These are phyloP conservation scores for Ridgeia piscesae DNA, from an alignment of 1,140 invertebrate species.

Conservation along the genomic window DNA sequence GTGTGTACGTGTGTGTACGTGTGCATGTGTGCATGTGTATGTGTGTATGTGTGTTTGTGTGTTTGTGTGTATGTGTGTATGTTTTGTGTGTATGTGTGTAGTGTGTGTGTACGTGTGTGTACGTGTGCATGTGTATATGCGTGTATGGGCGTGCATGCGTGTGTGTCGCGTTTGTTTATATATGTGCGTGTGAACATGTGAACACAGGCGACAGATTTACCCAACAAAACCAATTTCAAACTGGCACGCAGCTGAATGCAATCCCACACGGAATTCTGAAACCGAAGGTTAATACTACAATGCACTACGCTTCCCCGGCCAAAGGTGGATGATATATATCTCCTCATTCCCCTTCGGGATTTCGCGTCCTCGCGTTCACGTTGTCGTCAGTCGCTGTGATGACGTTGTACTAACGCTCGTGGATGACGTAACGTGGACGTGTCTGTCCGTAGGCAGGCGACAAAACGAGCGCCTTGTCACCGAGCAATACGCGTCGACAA, in stretches of 20 bases:
- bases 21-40: too few species aligned
- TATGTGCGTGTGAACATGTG: neutral
- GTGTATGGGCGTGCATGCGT: neutral
- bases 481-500: neutral
- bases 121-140: neutral
- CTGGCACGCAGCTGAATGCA: neutral
- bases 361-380: neutral
- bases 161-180: neutral
- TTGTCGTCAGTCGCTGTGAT: neutral
- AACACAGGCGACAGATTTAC: neutral
- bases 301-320: neutral
- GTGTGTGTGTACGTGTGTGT: neutral
- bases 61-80: neutral
- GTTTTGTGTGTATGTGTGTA: neutral
- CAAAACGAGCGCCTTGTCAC: neutral
- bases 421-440: neutral
- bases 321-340: neutral
- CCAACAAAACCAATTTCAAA: neutral
- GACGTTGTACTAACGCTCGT: neutral
- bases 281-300: neutral
- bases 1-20: too few species aligned
- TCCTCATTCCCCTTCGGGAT: neutral
- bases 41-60: neutral
- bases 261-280: neutral
- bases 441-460: neutral